phyloP scores from a whole-genome alignment of 2,113 vertebrate genomes.

The Pseudonaja textilis region DNA sequence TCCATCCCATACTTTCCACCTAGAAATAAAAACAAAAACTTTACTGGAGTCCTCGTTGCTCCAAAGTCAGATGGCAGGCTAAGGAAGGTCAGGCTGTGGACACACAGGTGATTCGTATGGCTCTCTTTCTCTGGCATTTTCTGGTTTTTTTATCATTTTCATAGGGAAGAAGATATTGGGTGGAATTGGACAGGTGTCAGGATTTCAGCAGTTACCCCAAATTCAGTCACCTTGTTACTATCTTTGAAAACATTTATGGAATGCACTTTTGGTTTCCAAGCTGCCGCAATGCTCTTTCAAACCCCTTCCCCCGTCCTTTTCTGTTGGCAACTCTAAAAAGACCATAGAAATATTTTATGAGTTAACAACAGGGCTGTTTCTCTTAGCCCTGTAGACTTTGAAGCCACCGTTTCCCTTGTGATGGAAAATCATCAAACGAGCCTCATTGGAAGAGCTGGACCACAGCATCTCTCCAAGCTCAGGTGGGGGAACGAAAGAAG shows the following conservation, averaged over 20 bases:
- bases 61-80: neutral
- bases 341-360: too few relatives aligned
- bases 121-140: slow-evolving; percentile 6
- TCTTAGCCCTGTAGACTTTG: slow-evolving; percentile 32
- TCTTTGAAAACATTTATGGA: too few relatives aligned
- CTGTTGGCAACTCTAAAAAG: too few relatives aligned
- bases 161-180: slow-evolving; percentile 10
- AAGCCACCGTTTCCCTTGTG: slow-evolving; percentile 14
- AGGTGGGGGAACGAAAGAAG: slow-evolving; percentile 21
- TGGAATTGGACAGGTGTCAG: neutral
- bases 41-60: neutral
- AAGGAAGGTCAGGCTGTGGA: neutral
- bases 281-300: too few relatives aligned
- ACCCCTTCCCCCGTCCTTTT: too few relatives aligned
- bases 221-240: too few relatives aligned
- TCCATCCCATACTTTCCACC: neutral
- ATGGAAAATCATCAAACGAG: slow-evolving; percentile 41
- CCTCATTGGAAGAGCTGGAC: slow-evolving; percentile 35
- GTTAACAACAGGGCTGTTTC: neutral
- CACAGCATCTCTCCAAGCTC: slow-evolving; percentile 39
- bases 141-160: slow-evolving; percentile 13
- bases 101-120: neutral
- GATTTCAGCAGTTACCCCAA: too few relatives aligned
- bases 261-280: too few relatives aligned
- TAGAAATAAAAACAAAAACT: neutral